Base-by-base conservation (phyloP, 2,797 vertebrate species). In the Syngnathus acus region DNA sequence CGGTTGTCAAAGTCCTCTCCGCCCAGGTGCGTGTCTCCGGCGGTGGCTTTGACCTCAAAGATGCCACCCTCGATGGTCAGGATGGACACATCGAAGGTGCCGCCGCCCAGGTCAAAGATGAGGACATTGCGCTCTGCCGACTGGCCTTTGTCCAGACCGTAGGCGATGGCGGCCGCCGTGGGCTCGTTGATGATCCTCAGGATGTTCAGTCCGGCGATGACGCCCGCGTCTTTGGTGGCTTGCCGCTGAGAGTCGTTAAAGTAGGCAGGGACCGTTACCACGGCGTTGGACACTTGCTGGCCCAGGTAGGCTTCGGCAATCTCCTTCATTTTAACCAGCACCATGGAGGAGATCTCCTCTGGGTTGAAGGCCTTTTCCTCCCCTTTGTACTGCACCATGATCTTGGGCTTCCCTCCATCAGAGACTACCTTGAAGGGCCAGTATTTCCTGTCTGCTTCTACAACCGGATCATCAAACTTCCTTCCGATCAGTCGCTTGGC, bases 301-400 rank as follows among this genome's bases (percentile, higher is more conserved):
- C 71, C 71, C 21, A 72, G 67, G 61, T 72, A 72, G 37, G 71
- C 71, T 43, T 72, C 71, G 5, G 71, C 66, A 19, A 50, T 72
- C 71, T 72, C 71, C 37, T 72, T 72, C 71, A 72, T 72, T 47
- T 72, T 72, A 6, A 59, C 64, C 65, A 71, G 65, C n/a, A 71
- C 65, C 70, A 71, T 71, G 10, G 70, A 71, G 51, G 70, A 71
- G 59, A 72, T 69, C 64, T 72, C 71, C 43, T 72, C 71, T 40
- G 71, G 71, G 47, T 65, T 60, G 55, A 72, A 72, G n/a, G 42
- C 42, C 48, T 72, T 72, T 6, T 40, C 26, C 62, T 72, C 71
- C 17, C 67, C 68, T 47, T 72, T 69, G 71, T 72, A 65, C 10
- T 72, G 67, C 66, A 72, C 71, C 54, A 69, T 17, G 23, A 72